Percentiles rank a stretch among this genome's conserved stretches.
These are phyloP conservation scores for Oreochromis grahami DNA, from an alignment of 2,797 vertebrate genomes.

Conservation along the genomic window DNA sequence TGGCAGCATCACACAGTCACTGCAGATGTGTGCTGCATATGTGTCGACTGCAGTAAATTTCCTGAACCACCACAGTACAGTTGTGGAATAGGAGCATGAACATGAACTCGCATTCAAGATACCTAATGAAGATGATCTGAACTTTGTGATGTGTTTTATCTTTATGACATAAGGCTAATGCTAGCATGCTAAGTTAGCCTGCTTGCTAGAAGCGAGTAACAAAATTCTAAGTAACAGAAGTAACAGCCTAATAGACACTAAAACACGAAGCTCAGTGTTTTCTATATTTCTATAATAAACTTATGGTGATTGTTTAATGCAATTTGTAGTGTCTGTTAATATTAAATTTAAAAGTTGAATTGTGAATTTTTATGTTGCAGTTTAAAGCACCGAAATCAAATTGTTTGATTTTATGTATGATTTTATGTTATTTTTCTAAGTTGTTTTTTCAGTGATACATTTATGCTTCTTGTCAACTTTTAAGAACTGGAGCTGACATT, in stretches of 20 bases:
- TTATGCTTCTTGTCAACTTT: not conserved
- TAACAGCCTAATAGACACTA: not conserved
- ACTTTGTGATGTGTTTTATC: not conserved
- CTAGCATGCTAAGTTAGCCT: not conserved
- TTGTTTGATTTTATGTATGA: not conserved
- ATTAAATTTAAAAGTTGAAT: not conserved
- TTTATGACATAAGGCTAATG: not conserved
- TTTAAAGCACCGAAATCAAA: not conserved
- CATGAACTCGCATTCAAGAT: not conserved
- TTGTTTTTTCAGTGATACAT: not conserved
- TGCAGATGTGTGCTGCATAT: not conserved
- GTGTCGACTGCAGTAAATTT: not conserved
- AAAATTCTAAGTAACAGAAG: not conserved
- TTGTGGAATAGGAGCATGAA: not conserved
- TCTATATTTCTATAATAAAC: not conserved
- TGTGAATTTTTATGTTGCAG: not conserved
- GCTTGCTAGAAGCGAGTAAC: not conserved
- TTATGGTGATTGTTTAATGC: not conserved
- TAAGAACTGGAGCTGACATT: not conserved
- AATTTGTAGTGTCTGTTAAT: not conserved
- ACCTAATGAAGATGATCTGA: not conserved
- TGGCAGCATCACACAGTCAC: not conserved
- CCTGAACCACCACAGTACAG: not conserved
- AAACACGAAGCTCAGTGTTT: not conserved
- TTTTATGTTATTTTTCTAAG: not conserved